Conservation (phyloP, 2,797 vertebrate species). For the Sus cebifrons region DNA sequence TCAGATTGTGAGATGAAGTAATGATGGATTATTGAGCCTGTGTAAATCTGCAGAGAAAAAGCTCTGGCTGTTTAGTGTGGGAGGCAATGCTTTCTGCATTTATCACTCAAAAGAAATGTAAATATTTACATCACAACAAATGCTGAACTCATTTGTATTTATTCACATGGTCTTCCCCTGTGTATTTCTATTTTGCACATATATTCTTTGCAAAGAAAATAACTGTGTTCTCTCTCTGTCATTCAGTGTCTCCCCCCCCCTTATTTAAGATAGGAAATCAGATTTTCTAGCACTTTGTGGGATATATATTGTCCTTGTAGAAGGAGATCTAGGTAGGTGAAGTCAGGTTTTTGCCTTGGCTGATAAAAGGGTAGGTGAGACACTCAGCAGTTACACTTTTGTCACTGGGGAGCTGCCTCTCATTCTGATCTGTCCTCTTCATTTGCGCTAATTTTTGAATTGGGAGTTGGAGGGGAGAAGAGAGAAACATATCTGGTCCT, state of each 20-base stretch:
- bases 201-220: background rate
- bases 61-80: background rate
- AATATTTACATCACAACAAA: background rate
- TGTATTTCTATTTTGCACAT: background rate
- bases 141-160: slow-evolving; percentile 27
- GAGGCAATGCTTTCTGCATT: background rate
- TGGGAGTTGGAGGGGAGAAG: background rate
- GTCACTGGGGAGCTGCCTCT: background rate
- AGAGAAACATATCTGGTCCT: background rate
- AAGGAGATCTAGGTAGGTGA: background rate
- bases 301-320: background rate
- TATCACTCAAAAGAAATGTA: background rate
- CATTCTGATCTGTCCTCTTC: background rate
- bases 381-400: background rate
- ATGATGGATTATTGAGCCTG: slow-evolving; percentile 46
- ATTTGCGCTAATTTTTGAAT: background rate
- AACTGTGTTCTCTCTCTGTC: background rate
- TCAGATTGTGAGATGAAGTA: slow-evolving; percentile 48
- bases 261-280: background rate
- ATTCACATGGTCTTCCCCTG: background rate
- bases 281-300: background rate
- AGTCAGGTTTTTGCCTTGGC: background rate
- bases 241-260: background rate
- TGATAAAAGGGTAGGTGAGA: background rate
- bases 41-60: background rate